A percentile compares a stretch with the other conserved stretches of the same genome.
phyloP scores from a whole-genome alignment of 2,888 invertebrate genomes.

The Homarus gammarus region DNA sequence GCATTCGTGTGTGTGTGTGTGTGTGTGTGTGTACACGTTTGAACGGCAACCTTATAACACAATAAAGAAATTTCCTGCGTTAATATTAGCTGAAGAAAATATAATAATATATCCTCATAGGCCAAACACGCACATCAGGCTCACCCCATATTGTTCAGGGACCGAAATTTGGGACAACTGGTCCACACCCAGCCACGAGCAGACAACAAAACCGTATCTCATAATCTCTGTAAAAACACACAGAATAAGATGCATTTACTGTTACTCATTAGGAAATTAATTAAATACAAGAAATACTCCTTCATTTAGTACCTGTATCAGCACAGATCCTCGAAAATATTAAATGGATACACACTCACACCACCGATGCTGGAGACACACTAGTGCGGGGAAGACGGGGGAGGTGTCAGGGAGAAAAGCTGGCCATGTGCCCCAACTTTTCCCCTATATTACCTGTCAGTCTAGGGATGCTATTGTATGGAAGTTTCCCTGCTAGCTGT shows the following conservation, averaged over 20 bases:
- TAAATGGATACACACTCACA: conserved; percentile 26
- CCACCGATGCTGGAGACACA: conserved; percentile 48
- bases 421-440: conserved; percentile 42
- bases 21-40: no score
- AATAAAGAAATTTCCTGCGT: no score
- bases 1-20: no score
- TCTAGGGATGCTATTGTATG: not conserved
- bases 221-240: no score
- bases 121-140: no score
- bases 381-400: conserved; percentile 43
- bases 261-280: no score
- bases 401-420: conserved; percentile 43
- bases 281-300: not conserved
- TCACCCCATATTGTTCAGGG: not conserved
- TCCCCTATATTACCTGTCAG: conserved; percentile 28
- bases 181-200: not conserved
- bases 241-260: no score
- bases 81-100: no score
- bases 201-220: no score
- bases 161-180: not conserved
- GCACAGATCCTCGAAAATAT: conserved; percentile 1
- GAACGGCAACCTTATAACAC: no score
- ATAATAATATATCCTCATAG: no score
- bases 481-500: not conserved
- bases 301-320: conserved; percentile 32